Percentiles rank a stretch among this genome's conserved stretches.
Evolutionary conservation across 2,797 vertebrate species (phyloP).

Genomic region (Neosalanx taihuensis): DNA sequence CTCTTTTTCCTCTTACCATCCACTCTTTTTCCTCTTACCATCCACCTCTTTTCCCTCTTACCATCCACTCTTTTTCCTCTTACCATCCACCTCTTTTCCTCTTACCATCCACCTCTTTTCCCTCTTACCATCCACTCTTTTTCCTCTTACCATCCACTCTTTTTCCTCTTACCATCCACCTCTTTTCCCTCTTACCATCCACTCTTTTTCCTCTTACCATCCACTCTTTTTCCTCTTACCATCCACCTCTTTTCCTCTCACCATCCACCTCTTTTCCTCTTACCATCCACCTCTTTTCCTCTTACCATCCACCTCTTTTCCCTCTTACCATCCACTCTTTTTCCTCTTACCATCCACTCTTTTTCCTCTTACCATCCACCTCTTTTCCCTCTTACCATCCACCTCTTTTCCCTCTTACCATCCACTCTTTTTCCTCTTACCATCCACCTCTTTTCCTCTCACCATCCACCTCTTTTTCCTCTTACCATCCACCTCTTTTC

Average conservation of each 20-base stretch:
- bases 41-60: too few relatives aligned
- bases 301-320: neutral
- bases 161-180: neutral
- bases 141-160: neutral
- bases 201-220: neutral
- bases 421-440: neutral
- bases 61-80: too few relatives aligned
- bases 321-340: too few relatives aligned
- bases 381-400: neutral
- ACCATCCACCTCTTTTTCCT: too few relatives aligned
- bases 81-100: neutral
- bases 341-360: neutral
- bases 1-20: neutral
- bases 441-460: neutral
- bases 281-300: neutral
- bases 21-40: neutral
- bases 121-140: too few relatives aligned
- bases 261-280: too few relatives aligned
- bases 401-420: too few relatives aligned
- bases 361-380: neutral
- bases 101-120: neutral
- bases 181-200: too few relatives aligned
- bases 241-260: neutral
- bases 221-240: neutral
- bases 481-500: neutral